These are phyloP conservation scores for Nyctibius bracteatus DNA, from an alignment of 2,113 vertebrate species.

Conservation along the genomic window DNA sequence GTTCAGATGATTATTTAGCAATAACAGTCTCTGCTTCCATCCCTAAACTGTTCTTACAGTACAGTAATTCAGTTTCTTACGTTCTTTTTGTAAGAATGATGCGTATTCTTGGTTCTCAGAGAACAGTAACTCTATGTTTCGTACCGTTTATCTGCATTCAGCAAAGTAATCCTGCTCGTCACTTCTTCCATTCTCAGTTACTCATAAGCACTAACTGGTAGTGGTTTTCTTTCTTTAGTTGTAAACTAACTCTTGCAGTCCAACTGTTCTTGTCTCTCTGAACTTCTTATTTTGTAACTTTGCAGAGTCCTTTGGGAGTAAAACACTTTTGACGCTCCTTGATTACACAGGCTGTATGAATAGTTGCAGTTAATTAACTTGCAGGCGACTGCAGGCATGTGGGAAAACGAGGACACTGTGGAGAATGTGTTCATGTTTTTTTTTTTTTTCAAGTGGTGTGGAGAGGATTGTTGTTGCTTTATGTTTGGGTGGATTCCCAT, in stretches of 20 bases:
- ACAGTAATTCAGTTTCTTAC: not conserved
- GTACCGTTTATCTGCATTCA: rapidly evolving
- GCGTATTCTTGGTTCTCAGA: rapidly evolving
- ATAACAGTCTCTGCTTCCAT: rapidly evolving
- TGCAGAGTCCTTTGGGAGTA: not conserved
- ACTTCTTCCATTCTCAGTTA: not conserved
- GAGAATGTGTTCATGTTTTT: not conserved
- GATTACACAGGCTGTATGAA: rapidly evolving
- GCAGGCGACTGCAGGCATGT: not conserved
- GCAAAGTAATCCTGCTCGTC: not conserved
- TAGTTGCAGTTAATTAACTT: not conserved
- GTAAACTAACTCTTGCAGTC: not conserved
- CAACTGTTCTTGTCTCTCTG: not conserved
- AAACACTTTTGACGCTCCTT: not conserved
- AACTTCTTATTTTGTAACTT: not conserved
- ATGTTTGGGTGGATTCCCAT: not conserved
- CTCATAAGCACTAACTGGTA: not conserved
- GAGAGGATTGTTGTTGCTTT: not conserved
- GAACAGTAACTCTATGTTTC: not conserved
- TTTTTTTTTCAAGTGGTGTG: rapidly evolving
- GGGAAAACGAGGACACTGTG: not conserved
- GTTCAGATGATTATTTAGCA: not conserved
- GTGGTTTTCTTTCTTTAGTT: not conserved
- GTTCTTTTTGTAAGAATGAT: not conserved
- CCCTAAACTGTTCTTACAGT: not conserved